A percentile compares a stretch with the other conserved stretches of the same genome.
phyloP scores from a whole-genome alignment of 2,888 invertebrate species.

The Troilus luridus region DNA sequence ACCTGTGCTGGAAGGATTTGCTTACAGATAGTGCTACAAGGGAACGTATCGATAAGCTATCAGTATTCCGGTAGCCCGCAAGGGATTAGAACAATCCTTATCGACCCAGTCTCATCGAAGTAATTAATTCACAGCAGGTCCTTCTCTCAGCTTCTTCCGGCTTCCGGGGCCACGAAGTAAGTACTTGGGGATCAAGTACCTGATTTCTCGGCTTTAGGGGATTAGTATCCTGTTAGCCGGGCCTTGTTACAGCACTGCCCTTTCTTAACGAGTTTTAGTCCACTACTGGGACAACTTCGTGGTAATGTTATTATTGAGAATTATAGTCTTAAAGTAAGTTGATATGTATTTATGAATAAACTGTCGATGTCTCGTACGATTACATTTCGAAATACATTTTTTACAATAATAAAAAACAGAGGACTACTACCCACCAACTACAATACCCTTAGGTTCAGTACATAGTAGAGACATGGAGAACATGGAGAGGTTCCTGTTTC shows the following conservation, averaged over 20 bases:
- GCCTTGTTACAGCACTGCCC: neutral
- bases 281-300: neutral
- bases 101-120: neutral
- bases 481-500: too few relatives aligned
- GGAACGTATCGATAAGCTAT: neutral
- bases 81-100: conserved; percentile 15
- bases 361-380: too few relatives aligned
- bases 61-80: neutral
- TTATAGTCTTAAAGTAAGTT: too few relatives aligned
- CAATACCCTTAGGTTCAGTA: too few relatives aligned
- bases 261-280: neutral
- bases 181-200: conserved; percentile 3
- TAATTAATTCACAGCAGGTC: conserved; percentile 17
- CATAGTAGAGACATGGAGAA: too few relatives aligned
- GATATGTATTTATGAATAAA: too few relatives aligned
- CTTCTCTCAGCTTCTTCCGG: neutral
- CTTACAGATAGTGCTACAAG: too few relatives aligned
- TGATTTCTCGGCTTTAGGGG: conserved; percentile 4
- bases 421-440: too few relatives aligned
- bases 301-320: too few relatives aligned
- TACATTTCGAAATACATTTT: too few relatives aligned
- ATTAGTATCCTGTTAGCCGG: neutral
- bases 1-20: too few relatives aligned
- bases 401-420: too few relatives aligned
- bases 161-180: neutral